Conservation (phyloP, 2,797 vertebrate species). For the Aotus griseimembra region DNA sequence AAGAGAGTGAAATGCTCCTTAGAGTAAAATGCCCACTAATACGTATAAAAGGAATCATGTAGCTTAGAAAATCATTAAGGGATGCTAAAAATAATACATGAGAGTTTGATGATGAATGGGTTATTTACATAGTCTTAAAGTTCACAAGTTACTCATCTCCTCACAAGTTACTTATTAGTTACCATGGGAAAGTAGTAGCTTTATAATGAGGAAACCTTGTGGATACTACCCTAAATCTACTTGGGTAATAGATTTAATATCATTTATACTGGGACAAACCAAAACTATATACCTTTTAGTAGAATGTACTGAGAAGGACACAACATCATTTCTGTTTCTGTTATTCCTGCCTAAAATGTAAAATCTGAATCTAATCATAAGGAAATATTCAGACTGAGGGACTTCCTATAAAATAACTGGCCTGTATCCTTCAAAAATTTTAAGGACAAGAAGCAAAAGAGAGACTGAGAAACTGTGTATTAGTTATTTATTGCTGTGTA, state of each 20-base stretch:
- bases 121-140: not conserved
- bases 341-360: not conserved
- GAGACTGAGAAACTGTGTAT: not conserved
- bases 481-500: not conserved
- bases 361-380: not conserved
- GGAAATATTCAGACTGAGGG: not conserved
- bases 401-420: not conserved
- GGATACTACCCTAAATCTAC: not conserved
- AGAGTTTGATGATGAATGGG: not conserved
- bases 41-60: not conserved
- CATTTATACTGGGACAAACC: not conserved
- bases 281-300: not conserved
- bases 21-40: not conserved
- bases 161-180: not conserved
- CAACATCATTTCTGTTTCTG: not conserved
- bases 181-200: not conserved
- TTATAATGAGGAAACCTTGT: not conserved
- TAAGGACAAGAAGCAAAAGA: not conserved
- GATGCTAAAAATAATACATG: not conserved
- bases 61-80: not conserved
- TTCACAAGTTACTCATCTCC: not conserved
- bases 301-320: not conserved
- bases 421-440: not conserved
- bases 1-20: not conserved
- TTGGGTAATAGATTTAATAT: not conserved